Evolutionary conservation across 2,797 vertebrate genomes (phyloP), one percentile per base, ranked within the genome.

Genomic region (Capromys pilorides): DNA sequence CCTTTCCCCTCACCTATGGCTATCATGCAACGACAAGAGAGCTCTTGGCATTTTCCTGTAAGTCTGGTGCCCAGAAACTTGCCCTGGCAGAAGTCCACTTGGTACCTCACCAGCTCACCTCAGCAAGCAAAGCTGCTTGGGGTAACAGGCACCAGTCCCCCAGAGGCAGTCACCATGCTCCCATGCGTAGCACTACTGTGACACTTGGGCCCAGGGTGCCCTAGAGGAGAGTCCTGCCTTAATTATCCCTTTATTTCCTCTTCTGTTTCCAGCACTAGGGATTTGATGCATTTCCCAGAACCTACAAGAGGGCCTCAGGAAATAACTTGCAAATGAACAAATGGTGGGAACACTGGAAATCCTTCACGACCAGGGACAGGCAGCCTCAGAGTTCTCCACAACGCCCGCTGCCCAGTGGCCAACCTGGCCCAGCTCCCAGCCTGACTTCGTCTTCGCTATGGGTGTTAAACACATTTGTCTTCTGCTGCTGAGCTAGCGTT

Each of bases 381-480:
- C 69, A 39, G 39, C 61, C 61, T 73, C 41, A 36, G 6, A 10
- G 21, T 85, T 95, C 73, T 86, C 88, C 75, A 13, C 51, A 16
- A 6, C 10, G 21, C 62, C 78, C 92, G 33, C 21, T 28, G 89
- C 45, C 6, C 77, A 49, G 13, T 67, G 79, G 41, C 33, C 85
- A 82, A 9, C 41, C 57, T 61, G 54, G 28, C 59, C 59, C 33
- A 62, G 57, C 45, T 89, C 54, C 69, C 79, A 86, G 85, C 39
- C 11, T 51, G 61, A 1, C 71, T 90, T 93, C 93, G 22, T n/a
- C 51, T 90, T 83, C 49, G n/a, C n/a, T 67, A 51, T 59, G 45
- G 75, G 84, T 57, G 8, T 79, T 77, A 54, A 95, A 79, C 57
- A n/a, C 4, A 21, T 77, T 82, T 96, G 9, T 91, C 33, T 85